Evolutionary conservation across 92 coral and sea anemone genomes (phyloP), one percentile per base, ranked within the genome.

Genomic region (Phenganax marumi): DNA sequence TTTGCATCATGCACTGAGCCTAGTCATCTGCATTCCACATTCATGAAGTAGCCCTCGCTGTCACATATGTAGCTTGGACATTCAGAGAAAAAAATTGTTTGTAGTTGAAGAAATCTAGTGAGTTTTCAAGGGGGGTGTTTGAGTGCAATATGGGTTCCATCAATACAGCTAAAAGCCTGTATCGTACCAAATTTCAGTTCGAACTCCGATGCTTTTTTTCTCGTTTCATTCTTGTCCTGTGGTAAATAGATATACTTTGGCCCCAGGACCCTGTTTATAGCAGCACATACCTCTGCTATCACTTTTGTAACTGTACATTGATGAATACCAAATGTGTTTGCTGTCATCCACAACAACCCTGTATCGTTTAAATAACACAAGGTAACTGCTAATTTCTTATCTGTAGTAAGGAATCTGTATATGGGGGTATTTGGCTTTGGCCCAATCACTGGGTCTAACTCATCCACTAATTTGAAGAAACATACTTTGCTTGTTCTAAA

Each of bases 311-410:
- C 86, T 5, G 86, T 85, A 64, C 86, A 50, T 68, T 87, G 85
- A 73, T 87, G 90, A 58, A 84, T 79, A 10, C 85, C 90, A 78
- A 87, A 83, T 12, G 79, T 8, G 60, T 79, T 88, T 12, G 85
- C 90, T 12, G 90, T 88, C 88, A 88, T 84, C 86, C 90, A 88
- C 63, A 88, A 54, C 10, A 80, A 52, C 0, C 84, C 88, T 63
- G 86, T 84, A 79, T 80, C 91, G 51, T 88, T 85, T 21, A 88
- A 75, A 61, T 85, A 85, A 62, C 75, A 81, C 66, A 88, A 73
- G 12, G 86, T 85, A 25, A 85, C 60, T 55, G 88, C 88, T 50
- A 85, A 50, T 55, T 82, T 85, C 57, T 88, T 88, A 46, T 88
- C 88, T 52, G 86, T 73, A 18, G 57, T 73, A n/a, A 87, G 90